Base-by-base conservation (phyloP, 2,888 invertebrate species). In the Limnephilus rhombicus region DNA sequence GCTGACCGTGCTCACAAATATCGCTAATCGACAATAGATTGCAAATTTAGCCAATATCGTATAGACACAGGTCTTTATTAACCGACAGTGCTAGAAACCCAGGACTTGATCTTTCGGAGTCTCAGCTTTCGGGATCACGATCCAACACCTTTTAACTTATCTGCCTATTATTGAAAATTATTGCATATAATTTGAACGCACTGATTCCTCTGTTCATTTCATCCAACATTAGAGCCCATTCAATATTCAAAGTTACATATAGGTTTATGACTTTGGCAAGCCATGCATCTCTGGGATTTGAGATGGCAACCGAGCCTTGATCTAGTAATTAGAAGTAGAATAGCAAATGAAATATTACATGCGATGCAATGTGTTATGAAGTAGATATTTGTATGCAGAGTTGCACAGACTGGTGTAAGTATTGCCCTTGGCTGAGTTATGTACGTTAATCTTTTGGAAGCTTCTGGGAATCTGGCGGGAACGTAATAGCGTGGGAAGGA, bases 401-500 rank as follows among this genome's bases (percentile, higher is more conserved):
- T 49, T 53, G 87, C 87, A 87, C 15, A 31, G 31, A 29, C n/a
- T 68, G n/a, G 24, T 68, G 53, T 24, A 7, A 68, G 24, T 68
- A 45, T 3, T 49, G 87, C 53, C 53, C 87, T 87, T 87, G 87
- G 49, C 24, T 45, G 53, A 31, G 49, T 87, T 18, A 53, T 15
- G 53, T 53, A 87, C 53, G 29, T 34, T 18, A 12, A 87, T 87
- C 86, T 18, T 86, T 86, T 87, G 31, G 49, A 29, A 86, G 49
- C 29, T 89, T 89, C 80, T 37, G 37, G 37, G 80, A n/a, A 89
- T 80, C 68, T 89, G 88, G 29, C 80, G 41, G 80, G 80, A 89
- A 31, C 80, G 37, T 18, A 80, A 80, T 5, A 41, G 88, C 80
- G 91, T 91, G 91, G 91, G 91, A 45, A 91, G 85, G 18, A 45